Conservation (phyloP, 2,797 vertebrate genomes). For the Cirrhinus molitorella region DNA sequence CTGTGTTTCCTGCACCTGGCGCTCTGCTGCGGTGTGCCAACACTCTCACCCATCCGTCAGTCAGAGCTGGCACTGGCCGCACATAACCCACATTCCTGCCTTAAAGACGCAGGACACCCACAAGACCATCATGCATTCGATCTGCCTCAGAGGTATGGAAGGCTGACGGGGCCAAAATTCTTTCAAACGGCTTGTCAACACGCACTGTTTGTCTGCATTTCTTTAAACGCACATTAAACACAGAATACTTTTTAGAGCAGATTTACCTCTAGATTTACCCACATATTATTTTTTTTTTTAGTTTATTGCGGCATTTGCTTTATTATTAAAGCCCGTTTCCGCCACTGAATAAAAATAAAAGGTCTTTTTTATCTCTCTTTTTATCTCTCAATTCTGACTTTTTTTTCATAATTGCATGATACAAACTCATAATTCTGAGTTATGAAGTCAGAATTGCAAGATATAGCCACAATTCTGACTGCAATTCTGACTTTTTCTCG, state of each 20-base stretch:
- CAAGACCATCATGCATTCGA: neutral
- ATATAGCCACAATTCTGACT: too few species aligned
- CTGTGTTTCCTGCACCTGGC: conserved; percentile 74
- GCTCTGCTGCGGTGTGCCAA: conserved; percentile 72
- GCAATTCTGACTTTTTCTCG: too few species aligned
- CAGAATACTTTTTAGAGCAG: neutral
- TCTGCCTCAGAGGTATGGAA: neutral
- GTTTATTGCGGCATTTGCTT: neutral
- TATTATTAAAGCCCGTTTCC: neutral
- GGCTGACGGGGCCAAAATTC: neutral
- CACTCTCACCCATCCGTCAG: conserved; percentile 72
- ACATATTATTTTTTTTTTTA: neutral
- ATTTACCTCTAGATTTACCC: neutral
- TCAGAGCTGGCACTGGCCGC: conserved; percentile 68
- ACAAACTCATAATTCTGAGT: too few species aligned
- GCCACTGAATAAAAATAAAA: too few species aligned
- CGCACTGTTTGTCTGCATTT: neutral
- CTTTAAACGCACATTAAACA: neutral
- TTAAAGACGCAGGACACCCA: conserved; percentile 68
- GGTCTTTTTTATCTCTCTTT: too few species aligned
- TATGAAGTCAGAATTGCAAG: too few species aligned
- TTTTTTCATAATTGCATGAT: too few species aligned
- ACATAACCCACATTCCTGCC: conserved; percentile 71
- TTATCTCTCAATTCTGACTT: too few species aligned
- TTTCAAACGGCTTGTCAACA: neutral